phyloP scores from a whole-genome alignment of 2,888 invertebrate genomes.

The Drosophila diplacantha region DNA sequence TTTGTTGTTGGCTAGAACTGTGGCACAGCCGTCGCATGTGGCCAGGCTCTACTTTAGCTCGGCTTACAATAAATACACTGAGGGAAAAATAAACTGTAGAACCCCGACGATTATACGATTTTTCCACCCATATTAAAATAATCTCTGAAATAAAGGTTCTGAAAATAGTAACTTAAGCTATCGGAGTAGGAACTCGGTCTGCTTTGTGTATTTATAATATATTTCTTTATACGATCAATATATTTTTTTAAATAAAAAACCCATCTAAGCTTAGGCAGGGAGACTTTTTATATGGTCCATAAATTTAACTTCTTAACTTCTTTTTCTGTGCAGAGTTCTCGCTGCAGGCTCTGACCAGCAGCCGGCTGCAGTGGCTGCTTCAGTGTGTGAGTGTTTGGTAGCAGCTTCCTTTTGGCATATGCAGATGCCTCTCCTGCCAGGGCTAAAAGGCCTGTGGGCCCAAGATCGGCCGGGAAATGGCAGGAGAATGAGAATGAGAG shows the following conservation, averaged over 20 bases:
- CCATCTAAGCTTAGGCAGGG: too few species aligned
- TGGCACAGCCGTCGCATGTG: constrained; percentile 49
- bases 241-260: too few species aligned
- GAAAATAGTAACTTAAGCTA: too few species aligned
- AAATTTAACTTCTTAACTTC: neutral
- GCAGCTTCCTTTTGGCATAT: constrained; percentile 70
- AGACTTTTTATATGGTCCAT: neutral
- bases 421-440: constrained; percentile 63
- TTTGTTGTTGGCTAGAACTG: constrained; percentile 54
- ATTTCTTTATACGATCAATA: neutral
- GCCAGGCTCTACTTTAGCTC: constrained; percentile 32
- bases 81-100: neutral
- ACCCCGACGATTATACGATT: neutral
- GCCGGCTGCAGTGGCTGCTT: constrained; percentile 23
- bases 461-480: constrained; percentile 8
- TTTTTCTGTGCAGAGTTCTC: constrained; percentile 14
- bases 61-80: constrained; percentile 3
- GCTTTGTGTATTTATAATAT: neutral
- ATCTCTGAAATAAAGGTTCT: too few species aligned
- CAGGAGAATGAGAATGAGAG: constrained; percentile 13
- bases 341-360: constrained; percentile 44
- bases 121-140: too few species aligned
- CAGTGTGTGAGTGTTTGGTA: constrained; percentile 62
- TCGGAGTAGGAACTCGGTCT: neutral
- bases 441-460: constrained; percentile 25